Percentiles rank a stretch among this genome's conserved stretches.
These are phyloP conservation scores for Solenopsis fugax DNA, from an alignment of 1,140 invertebrate genomes.

Conservation along the genomic window DNA sequence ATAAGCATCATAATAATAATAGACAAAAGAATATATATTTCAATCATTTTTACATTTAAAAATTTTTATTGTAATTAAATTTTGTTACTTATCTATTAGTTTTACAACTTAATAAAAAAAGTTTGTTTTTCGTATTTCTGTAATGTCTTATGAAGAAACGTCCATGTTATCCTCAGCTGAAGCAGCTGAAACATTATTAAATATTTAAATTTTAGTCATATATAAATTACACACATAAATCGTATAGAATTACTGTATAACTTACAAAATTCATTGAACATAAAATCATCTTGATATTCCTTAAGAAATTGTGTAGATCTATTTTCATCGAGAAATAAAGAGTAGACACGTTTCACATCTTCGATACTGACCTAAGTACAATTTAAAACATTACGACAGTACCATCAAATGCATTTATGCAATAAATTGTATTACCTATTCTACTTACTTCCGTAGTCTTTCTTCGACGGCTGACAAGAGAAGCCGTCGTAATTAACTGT, in stretches of 20 bases:
- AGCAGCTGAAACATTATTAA: slow-evolving; percentile 58
- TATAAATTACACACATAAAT: neutral
- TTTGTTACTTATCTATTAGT: neutral
- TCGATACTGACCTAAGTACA: slow-evolving; percentile 91
- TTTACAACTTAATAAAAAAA: neutral
- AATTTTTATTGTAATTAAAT: slow-evolving; percentile 1
- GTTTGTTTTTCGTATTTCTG: neutral
- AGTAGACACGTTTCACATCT: slow-evolving; percentile 98
- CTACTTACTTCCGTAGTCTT: slow-evolving; percentile 93
- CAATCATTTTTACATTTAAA: neutral
- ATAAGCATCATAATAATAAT: neutral
- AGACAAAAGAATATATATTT: neutral
- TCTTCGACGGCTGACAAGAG: slow-evolving; percentile 93
- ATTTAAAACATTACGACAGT: neutral
- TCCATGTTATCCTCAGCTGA: slow-evolving; percentile 79
- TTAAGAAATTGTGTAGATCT: slow-evolving; percentile 97
- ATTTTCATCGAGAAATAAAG: slow-evolving; percentile 97
- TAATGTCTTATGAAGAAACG: slow-evolving; percentile 68
- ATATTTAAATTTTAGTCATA: neutral
- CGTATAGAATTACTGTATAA: slow-evolving; percentile 44
- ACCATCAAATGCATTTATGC: neutral
- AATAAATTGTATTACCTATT: neutral
- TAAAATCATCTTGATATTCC: slow-evolving; percentile 98
- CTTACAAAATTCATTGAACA: slow-evolving; percentile 92
- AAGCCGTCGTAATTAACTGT: slow-evolving; percentile 98